Evolutionary conservation across 2,888 invertebrate species (phyloP), one percentile per base, ranked within the genome.

Genomic region (Drosophila macrospina): DNA sequence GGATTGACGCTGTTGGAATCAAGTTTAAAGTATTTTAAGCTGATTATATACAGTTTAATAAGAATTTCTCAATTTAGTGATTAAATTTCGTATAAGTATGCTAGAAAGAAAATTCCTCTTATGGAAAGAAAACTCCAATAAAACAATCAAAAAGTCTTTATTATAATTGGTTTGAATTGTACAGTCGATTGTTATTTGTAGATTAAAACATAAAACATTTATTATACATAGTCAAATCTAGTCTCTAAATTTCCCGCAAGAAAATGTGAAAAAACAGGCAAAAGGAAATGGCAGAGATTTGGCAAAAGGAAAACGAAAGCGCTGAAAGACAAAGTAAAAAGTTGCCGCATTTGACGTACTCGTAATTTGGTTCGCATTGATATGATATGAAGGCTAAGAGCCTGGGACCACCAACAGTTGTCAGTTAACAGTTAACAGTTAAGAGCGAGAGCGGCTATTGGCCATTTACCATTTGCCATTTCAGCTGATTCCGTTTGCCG

Each of bases 271-370:
- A 30, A 52, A 30, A 16, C 8, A 28, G 5, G 32, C 16, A 73
- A 64, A 45, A 74, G 69, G 79, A 83, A 82, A 78, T 66, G 51
- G 41, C 26, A 24, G 28, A 64, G 69, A 80, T 67, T 73, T 52
- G 47, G 36, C 10, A 6, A 7, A 7, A 16, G 32, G 41, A 63
- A 65, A 64, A 44, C 32, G 69, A 61, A 66, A 62, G 61, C 41
- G 54, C 24, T 0, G 36, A 41, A 62, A 62, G 30, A 50, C 37
- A 60, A 65, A 63, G 41, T 45, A 51, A 68, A 75, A 75, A 68
- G 42, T 68, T 45, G 67, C 60, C 57, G 68, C 62, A 56, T 52
- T 73, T 73, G 73, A 73, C 72, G 69, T 67, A 62, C 44, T 59
- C 73, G 72, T 68, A 69, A 72, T 64, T 64, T 42, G 39, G 16